Percentiles rank a stretch among this genome's conserved stretches.
These are phyloP conservation scores for Drosophila infuscata DNA, from an alignment of 2,888 invertebrate species.

Conservation along the genomic window DNA sequence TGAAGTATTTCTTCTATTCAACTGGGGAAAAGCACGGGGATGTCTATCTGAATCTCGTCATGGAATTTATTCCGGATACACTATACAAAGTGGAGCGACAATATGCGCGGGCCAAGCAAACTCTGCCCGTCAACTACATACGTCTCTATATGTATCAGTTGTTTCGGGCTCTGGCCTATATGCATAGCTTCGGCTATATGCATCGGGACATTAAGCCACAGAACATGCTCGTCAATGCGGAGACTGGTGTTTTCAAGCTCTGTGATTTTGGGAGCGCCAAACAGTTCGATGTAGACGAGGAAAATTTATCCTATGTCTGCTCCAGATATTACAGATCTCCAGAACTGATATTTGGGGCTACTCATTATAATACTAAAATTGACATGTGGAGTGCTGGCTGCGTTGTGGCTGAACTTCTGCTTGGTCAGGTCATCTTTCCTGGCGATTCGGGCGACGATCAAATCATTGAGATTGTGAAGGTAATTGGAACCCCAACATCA, in stretches of 20 bases:
- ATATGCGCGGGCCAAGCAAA: constrained; percentile 99
- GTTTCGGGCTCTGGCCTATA: constrained; percentile 99
- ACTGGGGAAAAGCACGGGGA: constrained; percentile 99
- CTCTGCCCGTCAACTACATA: constrained; percentile 99
- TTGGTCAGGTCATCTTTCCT: constrained; percentile 99
- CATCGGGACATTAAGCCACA: constrained; percentile 99
- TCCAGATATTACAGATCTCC: constrained; percentile 99
- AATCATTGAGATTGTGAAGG: constrained; percentile 99
- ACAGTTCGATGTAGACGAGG: constrained; percentile 96
- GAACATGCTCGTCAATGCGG: constrained; percentile 98
- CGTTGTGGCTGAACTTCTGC: constrained; percentile 97
- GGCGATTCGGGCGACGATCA: constrained; percentile 99
- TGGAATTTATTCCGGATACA: constrained; percentile 99
- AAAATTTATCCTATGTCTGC: constrained; percentile 99
- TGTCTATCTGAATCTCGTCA: constrained; percentile 99
- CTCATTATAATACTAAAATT: constrained; percentile 97
- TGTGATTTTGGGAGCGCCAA: constrained; percentile 99
- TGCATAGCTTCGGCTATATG: constrained; percentile 98
- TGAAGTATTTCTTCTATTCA: constrained; percentile 99
- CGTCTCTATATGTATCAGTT: constrained; percentile 99
- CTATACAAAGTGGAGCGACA: constrained; percentile 99
- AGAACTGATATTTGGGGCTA: constrained; percentile 99
- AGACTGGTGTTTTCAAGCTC: constrained; percentile 97
- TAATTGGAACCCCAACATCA: constrained; percentile 98
- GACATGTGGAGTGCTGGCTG: constrained; percentile 99